These are phyloP conservation scores for Platynereis dumerilii DNA, from an alignment of 2,888 invertebrate genomes.

Conservation along the genomic window DNA sequence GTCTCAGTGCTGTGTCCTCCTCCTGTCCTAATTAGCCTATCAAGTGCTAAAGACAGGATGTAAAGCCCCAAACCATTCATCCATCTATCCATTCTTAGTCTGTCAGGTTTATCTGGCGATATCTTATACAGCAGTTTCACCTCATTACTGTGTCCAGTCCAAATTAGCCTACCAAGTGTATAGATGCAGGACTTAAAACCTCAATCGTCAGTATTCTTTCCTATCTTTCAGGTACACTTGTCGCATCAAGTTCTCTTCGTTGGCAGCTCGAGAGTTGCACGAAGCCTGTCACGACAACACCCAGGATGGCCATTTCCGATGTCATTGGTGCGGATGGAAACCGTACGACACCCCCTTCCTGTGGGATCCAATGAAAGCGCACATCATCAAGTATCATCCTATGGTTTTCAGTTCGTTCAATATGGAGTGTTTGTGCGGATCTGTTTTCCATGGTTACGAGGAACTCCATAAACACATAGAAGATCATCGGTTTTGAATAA, in stretches of 20 bases:
- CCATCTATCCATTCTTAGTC: too few species aligned
- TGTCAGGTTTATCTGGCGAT: too few species aligned
- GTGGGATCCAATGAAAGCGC: slow-evolving; percentile 15
- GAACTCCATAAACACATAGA: not conserved
- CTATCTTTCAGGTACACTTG: slow-evolving; percentile 14
- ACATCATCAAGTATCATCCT: slow-evolving; percentile 21
- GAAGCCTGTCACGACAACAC: slow-evolving; percentile 17
- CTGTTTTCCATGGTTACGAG: not conserved
- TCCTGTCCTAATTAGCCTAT: too few species aligned
- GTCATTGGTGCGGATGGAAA: slow-evolving; percentile 12
- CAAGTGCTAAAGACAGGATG: too few species aligned
- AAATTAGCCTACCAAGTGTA: too few species aligned
- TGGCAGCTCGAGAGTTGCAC: slow-evolving; percentile 15
- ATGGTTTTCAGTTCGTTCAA: not conserved
- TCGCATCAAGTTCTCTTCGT: slow-evolving; percentile 20
- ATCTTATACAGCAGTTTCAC: too few species aligned
- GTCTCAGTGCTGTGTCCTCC: too few species aligned
- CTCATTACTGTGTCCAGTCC: too few species aligned
- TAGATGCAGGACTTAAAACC: too few species aligned
- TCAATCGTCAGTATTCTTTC: too few species aligned
- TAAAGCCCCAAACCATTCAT: too few species aligned
- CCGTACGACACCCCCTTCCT: slow-evolving; percentile 14
- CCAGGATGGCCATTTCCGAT: slow-evolving; percentile 18
- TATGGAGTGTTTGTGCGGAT: not conserved
- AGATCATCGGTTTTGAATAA: too few species aligned